Base-by-base conservation (phyloP, 2,113 vertebrate species). In the Leucoraja erinaceus region DNA sequence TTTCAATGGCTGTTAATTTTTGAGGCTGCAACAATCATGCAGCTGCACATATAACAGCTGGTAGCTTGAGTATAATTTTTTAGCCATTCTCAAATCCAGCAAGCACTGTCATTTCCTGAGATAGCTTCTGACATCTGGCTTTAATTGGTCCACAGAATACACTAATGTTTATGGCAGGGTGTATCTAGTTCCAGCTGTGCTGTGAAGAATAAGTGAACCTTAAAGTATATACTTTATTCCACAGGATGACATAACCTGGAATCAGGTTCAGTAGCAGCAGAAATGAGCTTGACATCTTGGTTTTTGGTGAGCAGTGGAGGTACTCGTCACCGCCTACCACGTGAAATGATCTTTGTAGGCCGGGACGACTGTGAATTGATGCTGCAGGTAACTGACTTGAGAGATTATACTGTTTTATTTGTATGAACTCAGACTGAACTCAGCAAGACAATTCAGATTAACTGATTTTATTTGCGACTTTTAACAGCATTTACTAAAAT, bases 291-390 rank as follows among this genome's bases (percentile, higher is more conserved):
- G 95, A 99, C 98, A 94, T 99, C 99, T 79, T 99, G 99, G 99
- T 99, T 99, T 97, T 97, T 99, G 96, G 99, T 99, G 95, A 99
- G 97, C 98, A 99, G 98, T 94, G 98, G 98, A 95, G 99, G 99
- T 94, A 99, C 98, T 93, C 97, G 98, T 93, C 98, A 99, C 93
- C 97, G 99, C 93, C 97, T 99, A 95, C 99, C 99, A 94, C 97
- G 98, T 88, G 99, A 99, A 95, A 99, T 99, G 99, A 99, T 99
- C 96, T 99, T 99, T 94, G 99, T 99, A 33, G 99, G 99, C 93
- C 97, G 99, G 94, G 99, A 99, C 95, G 99, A 99, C 96, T 99
- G 99, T 93, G 99, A 99, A 95, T 98, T 99, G 94, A 99, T 99
- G 98, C 96, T 99, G 77, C 98, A 99, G 98, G 98, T 99, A 96